Evolutionary conservation across 2,113 vertebrate genomes (phyloP).

Genomic region (Myotis lucifugus): DNA sequence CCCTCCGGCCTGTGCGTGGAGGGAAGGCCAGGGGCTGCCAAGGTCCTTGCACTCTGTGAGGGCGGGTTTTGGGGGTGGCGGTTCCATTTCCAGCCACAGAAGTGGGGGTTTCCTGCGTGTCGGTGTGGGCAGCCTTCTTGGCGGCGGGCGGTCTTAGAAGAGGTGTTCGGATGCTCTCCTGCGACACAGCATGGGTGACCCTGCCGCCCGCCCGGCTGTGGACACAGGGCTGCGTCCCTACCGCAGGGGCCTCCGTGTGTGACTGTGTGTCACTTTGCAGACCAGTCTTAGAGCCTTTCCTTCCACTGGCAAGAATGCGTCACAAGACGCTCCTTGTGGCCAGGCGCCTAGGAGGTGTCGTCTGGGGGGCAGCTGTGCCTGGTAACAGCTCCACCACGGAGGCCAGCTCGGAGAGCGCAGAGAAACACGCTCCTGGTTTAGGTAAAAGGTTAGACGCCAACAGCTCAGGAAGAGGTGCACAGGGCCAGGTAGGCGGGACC

Average conservation of each 20-base stretch:
- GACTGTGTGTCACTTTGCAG: not conserved
- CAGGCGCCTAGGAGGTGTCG: accelerated
- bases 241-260: accelerated
- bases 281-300: not conserved
- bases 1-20: too few relatives aligned
- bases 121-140: not conserved
- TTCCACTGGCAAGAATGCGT: accelerated
- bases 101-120: too few relatives aligned
- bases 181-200: not conserved
- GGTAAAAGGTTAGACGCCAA: accelerated
- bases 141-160: not conserved
- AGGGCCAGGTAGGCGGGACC: not conserved
- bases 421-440: too few relatives aligned
- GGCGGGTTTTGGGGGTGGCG: accelerated
- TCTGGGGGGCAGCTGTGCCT: not conserved
- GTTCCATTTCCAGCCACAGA: accelerated
- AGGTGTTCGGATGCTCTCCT: not conserved
- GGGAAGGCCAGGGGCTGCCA: not conserved
- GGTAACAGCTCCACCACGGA: accelerated
- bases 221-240: not conserved
- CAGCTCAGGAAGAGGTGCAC: not conserved
- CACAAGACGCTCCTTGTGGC: accelerated
- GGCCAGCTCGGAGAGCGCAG: accelerated
- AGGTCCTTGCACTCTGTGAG: accelerated
- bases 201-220: not conserved